phyloP scores from a whole-genome alignment of 1,140 invertebrate genomes.

The Probaryconus sp. region DNA sequence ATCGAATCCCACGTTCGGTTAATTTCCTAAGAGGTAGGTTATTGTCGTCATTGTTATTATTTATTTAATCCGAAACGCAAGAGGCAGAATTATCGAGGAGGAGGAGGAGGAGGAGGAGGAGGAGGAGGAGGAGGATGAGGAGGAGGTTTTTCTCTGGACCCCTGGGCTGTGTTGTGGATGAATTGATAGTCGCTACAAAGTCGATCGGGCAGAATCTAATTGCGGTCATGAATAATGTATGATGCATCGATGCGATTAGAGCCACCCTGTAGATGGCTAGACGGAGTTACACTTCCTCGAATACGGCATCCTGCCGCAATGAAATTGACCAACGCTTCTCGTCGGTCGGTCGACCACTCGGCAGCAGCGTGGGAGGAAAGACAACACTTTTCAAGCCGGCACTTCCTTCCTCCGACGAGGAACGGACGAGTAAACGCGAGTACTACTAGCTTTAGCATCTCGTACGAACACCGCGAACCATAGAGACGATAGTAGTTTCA shows the following conservation, averaged over 20 bases:
- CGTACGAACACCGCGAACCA: constrained; percentile 52
- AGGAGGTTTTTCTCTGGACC: neutral
- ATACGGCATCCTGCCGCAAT: constrained; percentile 70
- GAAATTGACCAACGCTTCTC: constrained; percentile 62
- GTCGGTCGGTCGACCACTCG: constrained; percentile 23
- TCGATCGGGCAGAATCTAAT: constrained; percentile 65
- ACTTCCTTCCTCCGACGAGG: constrained; percentile 74
- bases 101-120: too few species aligned
- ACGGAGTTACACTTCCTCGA: constrained; percentile 70
- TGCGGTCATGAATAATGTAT: constrained; percentile 72
- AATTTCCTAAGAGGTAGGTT: too few species aligned
- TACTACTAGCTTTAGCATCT: constrained; percentile 64
- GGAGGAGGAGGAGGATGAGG: too few species aligned
- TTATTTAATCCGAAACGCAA: too few species aligned
- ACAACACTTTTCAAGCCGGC: constrained; percentile 68
- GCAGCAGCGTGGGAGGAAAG: constrained; percentile 51
- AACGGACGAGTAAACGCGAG: constrained; percentile 72
- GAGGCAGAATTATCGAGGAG: too few species aligned
- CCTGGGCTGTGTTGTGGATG: neutral
- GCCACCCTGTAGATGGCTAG: constrained; percentile 64
- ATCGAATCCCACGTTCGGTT: too few species aligned
- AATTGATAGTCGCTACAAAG: constrained; percentile 55
- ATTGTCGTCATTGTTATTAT: too few species aligned
- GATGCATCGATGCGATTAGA: constrained; percentile 68
- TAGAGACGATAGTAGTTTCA: constrained; percentile 73